phyloP scores from a whole-genome alignment of 2,888 invertebrate genomes.

The Hemithea aestivaria region DNA sequence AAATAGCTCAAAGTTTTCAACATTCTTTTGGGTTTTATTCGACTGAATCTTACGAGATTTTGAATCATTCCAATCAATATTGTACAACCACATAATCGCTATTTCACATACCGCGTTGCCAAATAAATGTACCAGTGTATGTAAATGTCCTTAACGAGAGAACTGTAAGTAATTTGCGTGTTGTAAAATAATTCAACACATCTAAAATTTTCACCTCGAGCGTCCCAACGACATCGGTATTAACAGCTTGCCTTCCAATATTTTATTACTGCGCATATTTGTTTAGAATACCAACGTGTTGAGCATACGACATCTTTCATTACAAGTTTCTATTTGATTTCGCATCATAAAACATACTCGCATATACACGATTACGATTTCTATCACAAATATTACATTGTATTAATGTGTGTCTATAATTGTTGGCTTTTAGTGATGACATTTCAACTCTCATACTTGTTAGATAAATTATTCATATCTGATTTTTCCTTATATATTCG shows the following conservation, averaged over 20 bases:
- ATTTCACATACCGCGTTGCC: no score
- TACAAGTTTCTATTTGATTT: conserved; percentile 79
- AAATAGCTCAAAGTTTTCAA: no score
- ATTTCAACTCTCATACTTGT: no score
- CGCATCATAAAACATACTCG: conserved; percentile 69
- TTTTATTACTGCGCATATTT: conserved; percentile 70
- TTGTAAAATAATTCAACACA: conserved; percentile 28
- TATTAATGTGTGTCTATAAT: conserved; percentile 40
- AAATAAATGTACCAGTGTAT: not conserved
- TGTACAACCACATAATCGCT: no score
- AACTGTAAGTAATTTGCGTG: conserved; percentile 19
- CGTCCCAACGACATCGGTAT: conserved; percentile 47
- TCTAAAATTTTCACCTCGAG: conserved; percentile 48
- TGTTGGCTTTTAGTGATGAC: no score
- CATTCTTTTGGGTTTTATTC: no score
- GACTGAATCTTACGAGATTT: no score
- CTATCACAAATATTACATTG: conserved; percentile 73
- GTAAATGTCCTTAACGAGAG: conserved; percentile 5
- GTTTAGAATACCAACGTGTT: conserved; percentile 66
- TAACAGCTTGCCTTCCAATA: conserved; percentile 70
- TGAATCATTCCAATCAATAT: no score
- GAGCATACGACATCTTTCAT: conserved; percentile 70
- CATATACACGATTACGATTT: conserved; percentile 71
- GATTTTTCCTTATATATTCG: no score
- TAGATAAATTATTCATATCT: no score